A percentile compares a stretch with the other conserved stretches of the same genome.
Conservation (phyloP, 2,113 vertebrate genomes). For the Sterrhoptilus dennistouni region DNA sequence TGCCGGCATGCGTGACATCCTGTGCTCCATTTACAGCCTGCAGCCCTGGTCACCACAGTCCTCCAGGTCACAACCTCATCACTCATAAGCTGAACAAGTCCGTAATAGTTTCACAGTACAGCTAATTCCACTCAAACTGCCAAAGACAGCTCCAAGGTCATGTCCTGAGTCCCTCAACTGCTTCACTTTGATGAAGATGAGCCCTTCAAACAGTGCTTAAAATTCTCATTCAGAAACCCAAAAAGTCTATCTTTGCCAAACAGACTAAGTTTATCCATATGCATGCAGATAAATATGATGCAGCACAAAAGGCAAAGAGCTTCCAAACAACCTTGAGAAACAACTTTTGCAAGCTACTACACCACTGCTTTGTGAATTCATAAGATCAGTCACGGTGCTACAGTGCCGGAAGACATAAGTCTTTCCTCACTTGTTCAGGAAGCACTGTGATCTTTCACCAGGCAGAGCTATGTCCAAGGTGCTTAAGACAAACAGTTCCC, state of each 20-base stretch:
- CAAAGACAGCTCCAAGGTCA: neutral
- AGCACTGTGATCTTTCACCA: neutral
- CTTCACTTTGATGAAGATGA: neutral
- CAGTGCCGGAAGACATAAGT: neutral
- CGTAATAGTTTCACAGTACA: neutral
- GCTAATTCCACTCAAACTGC: neutral
- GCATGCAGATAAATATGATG: neutral
- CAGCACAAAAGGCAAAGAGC: neutral
- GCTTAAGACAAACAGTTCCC: neutral
- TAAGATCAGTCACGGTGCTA: neutral
- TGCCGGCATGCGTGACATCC: neutral
- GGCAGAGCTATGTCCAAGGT: neutral
- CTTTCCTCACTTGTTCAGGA: neutral
- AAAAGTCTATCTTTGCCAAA: neutral
- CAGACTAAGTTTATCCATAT: neutral
- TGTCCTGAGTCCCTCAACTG: neutral
- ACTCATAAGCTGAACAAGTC: neutral
- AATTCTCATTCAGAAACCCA: neutral
- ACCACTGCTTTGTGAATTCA: neutral
- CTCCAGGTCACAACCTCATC: neutral
- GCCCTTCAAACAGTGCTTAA: neutral
- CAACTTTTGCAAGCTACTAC: neutral
- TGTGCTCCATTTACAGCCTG: neutral
- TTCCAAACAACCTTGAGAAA: neutral
- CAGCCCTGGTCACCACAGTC: neutral